Base-by-base conservation (phyloP, 2,888 invertebrate genomes). In the Tenthredo notha region DNA sequence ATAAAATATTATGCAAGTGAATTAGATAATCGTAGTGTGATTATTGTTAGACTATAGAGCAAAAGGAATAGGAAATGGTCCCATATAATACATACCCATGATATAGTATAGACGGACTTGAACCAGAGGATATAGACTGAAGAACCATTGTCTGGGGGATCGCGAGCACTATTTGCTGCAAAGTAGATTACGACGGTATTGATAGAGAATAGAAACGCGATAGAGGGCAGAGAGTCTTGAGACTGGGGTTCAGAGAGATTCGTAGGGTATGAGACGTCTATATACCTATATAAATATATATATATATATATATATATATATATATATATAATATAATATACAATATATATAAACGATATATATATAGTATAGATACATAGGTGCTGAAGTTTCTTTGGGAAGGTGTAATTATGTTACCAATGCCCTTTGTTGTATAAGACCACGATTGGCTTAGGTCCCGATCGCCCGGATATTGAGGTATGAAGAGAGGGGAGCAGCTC, bases 141-240 rank as follows among this genome's bases (percentile, higher is more conserved):
- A 87, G 89, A 90, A 90, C 86, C 87, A 88, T 90, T 89, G 90
- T 90, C 90, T 89, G 88, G 72, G 89, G 82, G 89, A 91, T 89
- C 89, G 89, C 86, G 91, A 90, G 90, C 90, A 89, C 89, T 91
- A 91, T 92, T 91, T 90, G 89, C 90, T 88, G 88, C 87, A 91
- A 92, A 92, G 89, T 91, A 91, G 91, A 92, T 91, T 91, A 91
- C 89, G 89, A 88, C 85, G 89, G 88, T 90, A 91, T 91, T 90
- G 91, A 91, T 90, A 90, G 91, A 89, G 90, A 89, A 88, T 87
- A 88, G 86, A 86, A 86, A 86, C 84, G 85, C 77, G 86, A 86
- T 85, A 85, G 85, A 70, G 43, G 65, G 74, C 84, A 82, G 61
- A 65, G 72, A 85, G 78, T 67, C 83, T 65, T 67, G 47, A 70